These are phyloP conservation scores for Trachelus stipa DNA, from an alignment of 2,888 invertebrate species.

Conservation along the genomic window DNA sequence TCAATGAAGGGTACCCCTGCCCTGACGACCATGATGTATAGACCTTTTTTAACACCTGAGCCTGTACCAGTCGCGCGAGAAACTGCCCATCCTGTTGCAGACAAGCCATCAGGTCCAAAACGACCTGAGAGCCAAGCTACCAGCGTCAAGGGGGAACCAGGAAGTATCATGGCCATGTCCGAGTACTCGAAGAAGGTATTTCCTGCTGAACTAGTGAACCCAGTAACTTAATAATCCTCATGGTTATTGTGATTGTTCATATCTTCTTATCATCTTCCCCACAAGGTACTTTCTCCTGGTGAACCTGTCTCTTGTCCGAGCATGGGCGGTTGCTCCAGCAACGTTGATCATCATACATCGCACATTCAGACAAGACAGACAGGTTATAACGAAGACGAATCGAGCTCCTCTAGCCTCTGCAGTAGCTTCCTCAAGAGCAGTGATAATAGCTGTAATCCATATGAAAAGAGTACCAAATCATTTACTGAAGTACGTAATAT, in stretches of 20 bases:
- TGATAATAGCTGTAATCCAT: slow-evolving; percentile 47
- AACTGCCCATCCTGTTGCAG: slow-evolving; percentile 12
- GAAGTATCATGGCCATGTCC: slow-evolving; percentile 70
- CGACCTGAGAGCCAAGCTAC: slow-evolving; percentile 70
- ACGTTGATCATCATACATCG: slow-evolving; percentile 29
- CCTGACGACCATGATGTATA: slow-evolving; percentile 70
- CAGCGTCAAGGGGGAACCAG: slow-evolving; percentile 71
- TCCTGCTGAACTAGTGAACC: not conserved
- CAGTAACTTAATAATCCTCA: not conserved
- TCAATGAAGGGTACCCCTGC: slow-evolving; percentile 62
- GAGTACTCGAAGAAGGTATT: slow-evolving; percentile 71
- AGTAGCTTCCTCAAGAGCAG: slow-evolving; percentile 59
- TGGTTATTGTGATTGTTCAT: slow-evolving; percentile 7
- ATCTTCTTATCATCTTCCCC: not conserved
- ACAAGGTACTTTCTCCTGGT: slow-evolving; percentile 45
- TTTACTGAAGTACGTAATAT: not conserved
- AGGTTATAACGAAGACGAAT: slow-evolving; percentile 50
- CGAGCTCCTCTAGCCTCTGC: slow-evolving; percentile 60
- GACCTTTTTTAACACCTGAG: slow-evolving; percentile 68
- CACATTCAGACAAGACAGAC: slow-evolving; percentile 28
- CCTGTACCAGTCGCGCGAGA: slow-evolving; percentile 32
- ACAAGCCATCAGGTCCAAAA: slow-evolving; percentile 37
- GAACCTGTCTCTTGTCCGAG: slow-evolving; percentile 49
- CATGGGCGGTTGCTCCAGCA: slow-evolving; percentile 47
- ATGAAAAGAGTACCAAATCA: slow-evolving; percentile 29